phyloP scores from a whole-genome alignment of 2,797 vertebrate species.

The Lepidocolaptes lacrymiger region DNA sequence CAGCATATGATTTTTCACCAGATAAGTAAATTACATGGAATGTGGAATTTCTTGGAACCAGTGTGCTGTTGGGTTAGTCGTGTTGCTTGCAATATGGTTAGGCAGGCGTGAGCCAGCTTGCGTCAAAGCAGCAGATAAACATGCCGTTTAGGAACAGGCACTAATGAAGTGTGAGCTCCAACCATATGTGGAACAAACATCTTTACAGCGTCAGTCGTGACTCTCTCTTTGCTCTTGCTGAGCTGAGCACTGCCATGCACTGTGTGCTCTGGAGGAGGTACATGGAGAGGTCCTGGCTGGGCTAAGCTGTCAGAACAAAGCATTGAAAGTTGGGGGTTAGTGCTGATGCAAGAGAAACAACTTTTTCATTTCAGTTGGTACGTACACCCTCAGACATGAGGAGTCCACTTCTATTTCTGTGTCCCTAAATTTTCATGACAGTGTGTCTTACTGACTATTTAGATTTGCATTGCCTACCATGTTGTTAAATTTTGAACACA shows the following conservation, averaged over 20 bases:
- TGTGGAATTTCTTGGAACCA: conserved; percentile 9
- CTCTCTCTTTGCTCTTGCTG: not conserved
- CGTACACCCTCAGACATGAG: not conserved
- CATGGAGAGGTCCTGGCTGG: not conserved
- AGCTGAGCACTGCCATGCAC: not conserved
- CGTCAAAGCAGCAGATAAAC: not conserved
- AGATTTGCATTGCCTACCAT: not conserved
- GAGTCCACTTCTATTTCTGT: not conserved
- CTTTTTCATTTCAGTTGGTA: not conserved
- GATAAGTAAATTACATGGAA: not conserved
- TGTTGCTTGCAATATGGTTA: conserved; percentile 12
- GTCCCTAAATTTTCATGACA: not conserved
- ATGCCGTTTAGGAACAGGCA: not conserved
- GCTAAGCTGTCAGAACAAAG: not conserved
- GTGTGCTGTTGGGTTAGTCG: not conserved
- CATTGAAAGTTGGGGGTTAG: not conserved
- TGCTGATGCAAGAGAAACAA: not conserved
- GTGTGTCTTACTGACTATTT: not conserved
- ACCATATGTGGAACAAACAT: not conserved
- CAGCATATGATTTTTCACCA: not conserved
- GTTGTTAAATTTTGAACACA: not conserved
- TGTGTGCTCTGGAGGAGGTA: not conserved
- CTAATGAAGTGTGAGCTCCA: not conserved
- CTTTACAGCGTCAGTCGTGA: not conserved
- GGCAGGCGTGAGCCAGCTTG: not conserved